Percentiles rank a stretch among this genome's conserved stretches.
These are phyloP conservation scores for Parazoanthus atlanticus DNA, from an alignment of 92 coral and sea anemone genomes.

Conservation along the genomic window DNA sequence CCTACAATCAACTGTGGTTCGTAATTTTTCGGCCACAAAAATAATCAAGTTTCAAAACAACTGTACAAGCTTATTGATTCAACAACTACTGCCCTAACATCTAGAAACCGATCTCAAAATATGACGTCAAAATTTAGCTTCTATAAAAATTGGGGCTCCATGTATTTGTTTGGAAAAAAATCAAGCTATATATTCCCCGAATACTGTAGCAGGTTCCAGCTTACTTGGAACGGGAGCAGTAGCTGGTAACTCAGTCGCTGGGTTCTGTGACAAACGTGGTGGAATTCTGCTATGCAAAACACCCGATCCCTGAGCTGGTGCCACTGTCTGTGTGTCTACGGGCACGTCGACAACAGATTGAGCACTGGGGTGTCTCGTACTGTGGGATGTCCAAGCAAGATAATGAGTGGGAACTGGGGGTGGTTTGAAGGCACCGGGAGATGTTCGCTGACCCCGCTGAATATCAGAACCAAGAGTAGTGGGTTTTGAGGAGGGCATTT, in stretches of 20 bases:
- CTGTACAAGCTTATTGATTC: not conserved
- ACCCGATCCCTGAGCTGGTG: not conserved
- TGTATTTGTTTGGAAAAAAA: no score
- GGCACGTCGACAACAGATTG: not conserved
- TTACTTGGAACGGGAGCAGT: not conserved
- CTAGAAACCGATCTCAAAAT: no score
- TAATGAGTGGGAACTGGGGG: not conserved
- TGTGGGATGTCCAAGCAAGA: conserved; percentile 8
- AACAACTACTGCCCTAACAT: no score
- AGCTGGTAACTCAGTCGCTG: not conserved
- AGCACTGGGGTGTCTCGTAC: not conserved
- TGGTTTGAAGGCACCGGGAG: conserved; percentile 4
- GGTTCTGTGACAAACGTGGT: not conserved
- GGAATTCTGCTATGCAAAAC: not conserved
- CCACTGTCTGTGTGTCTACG: conserved; percentile 1
- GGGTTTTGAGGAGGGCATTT: not conserved
- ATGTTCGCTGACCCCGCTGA: not conserved
- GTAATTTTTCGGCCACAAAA: not conserved
- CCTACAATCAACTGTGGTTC: not conserved
- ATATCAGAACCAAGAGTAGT: not conserved
- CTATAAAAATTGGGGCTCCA: no score
- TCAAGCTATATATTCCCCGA: no score
- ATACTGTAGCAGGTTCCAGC: not conserved
- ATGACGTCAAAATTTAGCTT: no score
- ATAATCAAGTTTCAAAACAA: conserved; percentile 38